These are phyloP conservation scores for Diachrysia chrysitis DNA, from an alignment of 2,888 invertebrate species.

Conservation along the genomic window DNA sequence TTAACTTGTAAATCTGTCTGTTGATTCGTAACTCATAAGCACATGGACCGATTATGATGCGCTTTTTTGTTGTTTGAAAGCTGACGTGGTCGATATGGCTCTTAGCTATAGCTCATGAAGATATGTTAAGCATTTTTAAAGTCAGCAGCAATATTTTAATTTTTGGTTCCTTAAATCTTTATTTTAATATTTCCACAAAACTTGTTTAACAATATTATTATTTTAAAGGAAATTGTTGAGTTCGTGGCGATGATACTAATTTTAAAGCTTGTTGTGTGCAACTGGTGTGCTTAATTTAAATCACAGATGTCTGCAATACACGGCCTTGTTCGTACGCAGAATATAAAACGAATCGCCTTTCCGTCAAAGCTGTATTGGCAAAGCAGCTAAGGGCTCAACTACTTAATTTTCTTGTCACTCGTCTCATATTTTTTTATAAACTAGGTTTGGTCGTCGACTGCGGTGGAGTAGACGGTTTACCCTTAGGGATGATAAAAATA, in stretches of 20 bases:
- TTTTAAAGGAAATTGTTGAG: conserved; percentile 45
- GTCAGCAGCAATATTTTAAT: too few species aligned
- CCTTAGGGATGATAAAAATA: too few species aligned
- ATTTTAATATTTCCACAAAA: conserved; percentile 8
- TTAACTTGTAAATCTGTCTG: too few species aligned
- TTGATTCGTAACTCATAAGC: too few species aligned
- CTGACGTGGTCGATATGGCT: too few species aligned
- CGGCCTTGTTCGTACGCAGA: conserved; percentile 50
- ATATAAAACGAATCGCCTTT: conserved; percentile 37
- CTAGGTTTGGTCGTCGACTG: not conserved
- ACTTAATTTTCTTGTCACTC: not conserved
- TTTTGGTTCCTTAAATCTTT: too few species aligned
- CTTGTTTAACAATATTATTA: conserved; percentile 14
- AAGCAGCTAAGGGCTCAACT: not conserved
- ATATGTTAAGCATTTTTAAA: too few species aligned
- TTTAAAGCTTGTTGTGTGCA: conserved; percentile 29
- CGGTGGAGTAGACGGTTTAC: too few species aligned
- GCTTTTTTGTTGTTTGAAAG: too few species aligned
- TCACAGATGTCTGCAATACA: conserved; percentile 48
- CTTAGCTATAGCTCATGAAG: too few species aligned
- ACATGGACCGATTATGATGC: too few species aligned
- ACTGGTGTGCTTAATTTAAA: conserved; percentile 43
- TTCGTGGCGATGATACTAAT: conserved; percentile 43
- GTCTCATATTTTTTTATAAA: not conserved
- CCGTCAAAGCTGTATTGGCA: not conserved